A percentile compares a stretch with the other conserved stretches of the same genome.
Evolutionary conservation across 1,140 invertebrate genomes (phyloP).

Genomic region (Euura saliciscinereae): DNA sequence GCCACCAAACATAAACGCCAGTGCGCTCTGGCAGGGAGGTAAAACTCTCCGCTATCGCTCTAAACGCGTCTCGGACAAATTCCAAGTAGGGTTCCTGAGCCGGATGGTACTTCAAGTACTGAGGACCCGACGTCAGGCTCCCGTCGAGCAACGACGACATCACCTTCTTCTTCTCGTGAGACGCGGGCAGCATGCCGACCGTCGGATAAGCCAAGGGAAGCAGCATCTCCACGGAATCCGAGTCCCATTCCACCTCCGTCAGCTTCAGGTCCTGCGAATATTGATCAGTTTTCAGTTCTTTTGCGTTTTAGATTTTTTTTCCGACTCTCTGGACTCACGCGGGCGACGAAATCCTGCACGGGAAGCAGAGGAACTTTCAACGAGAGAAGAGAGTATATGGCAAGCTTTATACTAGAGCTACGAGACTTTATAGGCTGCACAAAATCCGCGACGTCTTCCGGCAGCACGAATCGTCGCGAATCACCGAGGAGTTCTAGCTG

Average conservation of each 20-base stretch:
- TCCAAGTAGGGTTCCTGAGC: constrained; percentile 66
- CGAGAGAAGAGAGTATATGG: constrained; percentile 61
- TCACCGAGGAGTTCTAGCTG: constrained; percentile 58
- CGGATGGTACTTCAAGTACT: constrained; percentile 64
- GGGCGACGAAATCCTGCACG: constrained; percentile 49
- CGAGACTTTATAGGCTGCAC: constrained; percentile 67
- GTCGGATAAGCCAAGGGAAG: constrained; percentile 56
- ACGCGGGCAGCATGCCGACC: constrained; percentile 46
- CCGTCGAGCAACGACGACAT: constrained; percentile 57
- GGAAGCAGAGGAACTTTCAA: constrained; percentile 67
- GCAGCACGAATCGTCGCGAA: constrained; percentile 66
- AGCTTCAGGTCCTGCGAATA: constrained; percentile 53
- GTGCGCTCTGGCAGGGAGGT: constrained; percentile 42
- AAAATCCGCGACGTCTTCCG: constrained; percentile 68
- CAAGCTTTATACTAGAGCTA: constrained; percentile 61
- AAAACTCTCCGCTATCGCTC: constrained; percentile 38
- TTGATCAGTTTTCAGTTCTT: background rate
- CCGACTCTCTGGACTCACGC: constrained; percentile 29
- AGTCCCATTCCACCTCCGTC: constrained; percentile 57
- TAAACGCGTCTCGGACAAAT: constrained; percentile 57
- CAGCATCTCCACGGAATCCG: constrained; percentile 61
- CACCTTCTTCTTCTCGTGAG: constrained; percentile 46
- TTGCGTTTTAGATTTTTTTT: constrained; percentile 10
- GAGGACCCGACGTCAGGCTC: constrained; percentile 61
- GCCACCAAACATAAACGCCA: constrained; percentile 65